Evolutionary conservation across 2,113 vertebrate species (phyloP), one percentile per base, ranked within the genome.

Genomic region (Furnarius figulus): DNA sequence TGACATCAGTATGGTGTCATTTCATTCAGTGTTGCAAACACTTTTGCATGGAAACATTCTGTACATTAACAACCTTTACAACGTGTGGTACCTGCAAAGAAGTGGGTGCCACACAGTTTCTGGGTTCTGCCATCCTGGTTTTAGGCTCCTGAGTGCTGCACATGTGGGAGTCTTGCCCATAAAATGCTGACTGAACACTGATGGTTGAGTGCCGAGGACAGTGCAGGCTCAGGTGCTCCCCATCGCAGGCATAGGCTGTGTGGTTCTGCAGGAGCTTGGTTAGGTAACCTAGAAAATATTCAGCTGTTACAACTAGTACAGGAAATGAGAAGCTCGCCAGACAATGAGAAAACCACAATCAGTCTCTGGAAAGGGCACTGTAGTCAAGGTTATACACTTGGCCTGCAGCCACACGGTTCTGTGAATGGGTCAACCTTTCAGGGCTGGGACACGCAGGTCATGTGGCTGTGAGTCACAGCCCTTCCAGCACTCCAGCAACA

Each of bases 131-230:
- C 97, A 92, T 97, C 56, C 52, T 90, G 87, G 95, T 65, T 91
- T 93, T 96, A 40, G 95, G 92, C 73, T 96, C 92, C 94, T 70
- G 93, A 33, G 95, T 76, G 8, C 72, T 87, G 93, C 99, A 99
- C 86, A 92, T 92, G 72, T 66, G 95, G 58, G 96, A 92, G 94
- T 97, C 96, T 75, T 98, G 98, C 76, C 99, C 99, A 4, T 99
- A 99, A 96, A 99, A 98, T 21, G 99, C 99, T 14, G 99, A 98
- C 94, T 99, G 99, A 71, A 99, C 87, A 52, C 99, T 99, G 97
- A 99, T 98, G 70, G 99, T 99, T 52, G 99, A 99, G 97, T 99
- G 99, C 47, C 99, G 98, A 33, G 99, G 99, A 80, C 99, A 99
- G 95, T 98, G 98, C 61, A 99, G 99, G 31, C 94, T 98, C 97